A percentile compares a stretch with the other conserved stretches of the same genome.
phyloP scores from a whole-genome alignment of 1,140 invertebrate genomes.

The Sogatella furcifera region DNA sequence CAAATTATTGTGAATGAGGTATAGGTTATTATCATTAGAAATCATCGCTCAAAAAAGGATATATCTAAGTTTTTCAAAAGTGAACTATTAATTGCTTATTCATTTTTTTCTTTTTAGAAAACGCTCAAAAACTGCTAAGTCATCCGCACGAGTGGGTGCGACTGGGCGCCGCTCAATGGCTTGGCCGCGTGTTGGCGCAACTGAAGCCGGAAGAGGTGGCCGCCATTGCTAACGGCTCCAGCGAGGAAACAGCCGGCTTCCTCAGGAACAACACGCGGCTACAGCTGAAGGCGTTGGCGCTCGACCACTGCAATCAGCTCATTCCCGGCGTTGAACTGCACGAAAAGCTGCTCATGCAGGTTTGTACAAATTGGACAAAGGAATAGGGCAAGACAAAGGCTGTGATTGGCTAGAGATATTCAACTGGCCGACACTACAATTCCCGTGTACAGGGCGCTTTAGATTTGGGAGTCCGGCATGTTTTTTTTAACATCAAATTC shows the following conservation, averaged over 20 bases:
- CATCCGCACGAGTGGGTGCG: slow-evolving; percentile 66
- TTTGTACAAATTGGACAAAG: not conserved
- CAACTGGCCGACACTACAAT: no score
- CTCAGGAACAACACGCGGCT: slow-evolving; percentile 12
- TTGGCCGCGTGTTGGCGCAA: slow-evolving; percentile 54
- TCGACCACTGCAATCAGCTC: slow-evolving; percentile 28
- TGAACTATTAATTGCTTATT: not conserved
- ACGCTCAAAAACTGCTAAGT: slow-evolving; percentile 38
- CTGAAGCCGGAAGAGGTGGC: slow-evolving; percentile 49
- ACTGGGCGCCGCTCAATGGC: slow-evolving; percentile 56
- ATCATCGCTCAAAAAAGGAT: no score
- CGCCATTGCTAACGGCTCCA: slow-evolving; percentile 7
- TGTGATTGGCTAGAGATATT: no score
- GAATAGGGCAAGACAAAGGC: no score
- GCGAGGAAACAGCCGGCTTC: slow-evolving; percentile 6
- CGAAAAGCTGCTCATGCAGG: slow-evolving; percentile 28
- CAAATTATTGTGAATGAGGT: no score
- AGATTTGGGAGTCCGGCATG: no score
- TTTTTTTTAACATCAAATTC: no score
- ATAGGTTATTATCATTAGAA: no score
- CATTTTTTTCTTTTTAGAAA: slow-evolving; percentile 29
- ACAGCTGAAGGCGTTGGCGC: slow-evolving; percentile 18
- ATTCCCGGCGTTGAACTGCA: slow-evolving; percentile 33
- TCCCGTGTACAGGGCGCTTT: no score
- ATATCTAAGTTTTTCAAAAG: no score